phyloP scores from a whole-genome alignment of 2,797 vertebrate species.

The Ceryle rudis region DNA sequence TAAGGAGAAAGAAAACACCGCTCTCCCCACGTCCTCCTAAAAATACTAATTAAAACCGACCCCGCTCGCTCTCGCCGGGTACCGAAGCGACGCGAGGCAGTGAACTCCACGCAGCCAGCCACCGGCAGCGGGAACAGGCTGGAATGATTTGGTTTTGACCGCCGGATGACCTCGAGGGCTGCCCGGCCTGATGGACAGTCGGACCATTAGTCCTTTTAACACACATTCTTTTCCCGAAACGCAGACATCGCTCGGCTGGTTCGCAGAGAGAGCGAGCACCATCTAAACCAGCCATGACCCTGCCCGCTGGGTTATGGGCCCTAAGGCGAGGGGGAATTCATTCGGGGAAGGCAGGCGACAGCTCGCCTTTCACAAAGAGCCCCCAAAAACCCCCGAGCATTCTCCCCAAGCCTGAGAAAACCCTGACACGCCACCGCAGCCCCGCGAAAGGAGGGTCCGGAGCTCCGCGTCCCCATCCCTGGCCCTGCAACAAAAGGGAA shows the following conservation, averaged over 20 bases:
- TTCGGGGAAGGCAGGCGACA: not conserved
- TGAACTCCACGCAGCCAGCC: slow-evolving; percentile 53
- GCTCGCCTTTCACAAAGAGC: slow-evolving; percentile 15
- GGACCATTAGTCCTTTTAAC: slow-evolving; percentile 77
- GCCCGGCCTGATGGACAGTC: slow-evolving; percentile 82
- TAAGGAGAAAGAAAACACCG: slow-evolving; percentile 74
- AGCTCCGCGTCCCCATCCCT: not conserved
- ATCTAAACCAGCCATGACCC: slow-evolving; percentile 63
- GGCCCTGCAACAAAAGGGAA: not conserved
- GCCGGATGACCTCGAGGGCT: slow-evolving; percentile 81
- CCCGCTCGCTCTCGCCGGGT: slow-evolving; percentile 48
- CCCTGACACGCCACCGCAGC: not conserved
- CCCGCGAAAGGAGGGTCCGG: not conserved
- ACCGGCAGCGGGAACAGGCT: slow-evolving; percentile 69
- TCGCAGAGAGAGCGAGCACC: slow-evolving; percentile 13
- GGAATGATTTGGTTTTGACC: slow-evolving; percentile 86
- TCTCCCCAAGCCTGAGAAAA: not conserved
- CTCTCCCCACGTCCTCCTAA: not conserved
- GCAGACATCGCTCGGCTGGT: slow-evolving; percentile 55
- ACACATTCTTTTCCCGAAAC: slow-evolving; percentile 81
- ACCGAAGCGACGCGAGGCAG: slow-evolving; percentile 44
- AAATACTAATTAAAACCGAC: not conserved
- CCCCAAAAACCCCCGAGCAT: not conserved
- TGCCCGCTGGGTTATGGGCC: slow-evolving; percentile 57
- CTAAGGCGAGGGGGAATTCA: slow-evolving; percentile 53